Conservation (phyloP, 2,113 vertebrate species). For the Actinemys pallida region DNA sequence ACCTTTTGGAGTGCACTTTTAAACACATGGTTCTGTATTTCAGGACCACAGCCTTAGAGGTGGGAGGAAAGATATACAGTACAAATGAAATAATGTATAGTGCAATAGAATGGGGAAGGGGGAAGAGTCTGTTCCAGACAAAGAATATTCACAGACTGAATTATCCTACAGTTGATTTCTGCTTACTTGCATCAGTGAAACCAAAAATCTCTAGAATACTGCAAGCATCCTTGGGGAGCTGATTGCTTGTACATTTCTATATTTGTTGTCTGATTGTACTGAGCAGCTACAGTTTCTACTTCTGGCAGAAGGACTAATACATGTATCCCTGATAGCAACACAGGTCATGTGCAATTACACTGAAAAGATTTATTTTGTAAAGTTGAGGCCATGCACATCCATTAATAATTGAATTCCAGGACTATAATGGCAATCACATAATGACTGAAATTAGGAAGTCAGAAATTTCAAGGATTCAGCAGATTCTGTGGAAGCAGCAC, state of each 20-base stretch:
- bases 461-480: constrained; percentile 2
- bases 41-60: neutral
- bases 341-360: neutral
- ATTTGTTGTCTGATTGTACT: neutral
- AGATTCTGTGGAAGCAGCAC: neutral
- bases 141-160: neutral
- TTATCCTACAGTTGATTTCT: neutral
- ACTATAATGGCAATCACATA: neutral
- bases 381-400: constrained; percentile 10
- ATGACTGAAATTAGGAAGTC: neutral
- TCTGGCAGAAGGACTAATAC: neutral
- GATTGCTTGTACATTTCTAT: neutral
- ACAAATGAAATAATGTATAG: neutral
- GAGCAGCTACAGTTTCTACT: neutral
- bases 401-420: constrained; percentile 53
- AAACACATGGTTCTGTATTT: neutral
- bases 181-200: neutral
- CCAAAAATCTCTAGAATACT: neutral
- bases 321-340: neutral
- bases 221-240: neutral
- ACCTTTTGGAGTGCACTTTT: neutral
- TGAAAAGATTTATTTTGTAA: neutral
- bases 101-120: neutral
- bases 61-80: neutral
- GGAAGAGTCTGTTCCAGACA: neutral